A percentile compares a stretch with the other conserved stretches of the same genome.
Evolutionary conservation across 2,113 vertebrate species (phyloP).

Genomic region (Murina feae): DNA sequence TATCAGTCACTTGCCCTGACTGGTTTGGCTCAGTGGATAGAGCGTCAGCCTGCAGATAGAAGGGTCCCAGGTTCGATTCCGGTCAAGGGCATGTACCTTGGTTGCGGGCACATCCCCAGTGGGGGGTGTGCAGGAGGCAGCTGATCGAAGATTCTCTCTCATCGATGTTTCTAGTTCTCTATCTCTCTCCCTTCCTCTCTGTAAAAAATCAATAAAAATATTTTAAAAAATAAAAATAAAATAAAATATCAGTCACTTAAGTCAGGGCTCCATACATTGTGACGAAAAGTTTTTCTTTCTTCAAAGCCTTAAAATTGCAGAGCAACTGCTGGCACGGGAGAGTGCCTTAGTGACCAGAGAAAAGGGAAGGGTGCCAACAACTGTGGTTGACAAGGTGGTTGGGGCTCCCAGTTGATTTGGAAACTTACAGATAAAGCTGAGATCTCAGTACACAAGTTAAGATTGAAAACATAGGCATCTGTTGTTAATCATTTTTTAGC

Average conservation of each 20-base stretch:
- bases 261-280: not conserved
- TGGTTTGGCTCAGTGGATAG: no score
- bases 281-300: not conserved
- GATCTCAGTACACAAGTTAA: not conserved
- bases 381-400: not conserved
- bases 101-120: no score
- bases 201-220: no score
- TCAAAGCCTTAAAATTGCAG: not conserved
- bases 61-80: no score
- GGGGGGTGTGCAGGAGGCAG: no score
- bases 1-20: not conserved
- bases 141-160: no score
- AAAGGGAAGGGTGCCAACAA: no score
- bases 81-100: no score
- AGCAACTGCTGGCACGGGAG: not conserved
- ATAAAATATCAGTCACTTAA: not conserved
- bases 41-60: no score
- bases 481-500: not conserved
- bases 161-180: no score
- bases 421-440: not conserved
- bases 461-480: not conserved
- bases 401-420: not conserved
- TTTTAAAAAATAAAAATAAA: no score
- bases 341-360: not conserved
- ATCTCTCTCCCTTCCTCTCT: no score